Percentiles rank a stretch among this genome's conserved stretches.
phyloP scores from a whole-genome alignment of 2,888 invertebrate genomes.

The Coelogynopora nodosa region DNA sequence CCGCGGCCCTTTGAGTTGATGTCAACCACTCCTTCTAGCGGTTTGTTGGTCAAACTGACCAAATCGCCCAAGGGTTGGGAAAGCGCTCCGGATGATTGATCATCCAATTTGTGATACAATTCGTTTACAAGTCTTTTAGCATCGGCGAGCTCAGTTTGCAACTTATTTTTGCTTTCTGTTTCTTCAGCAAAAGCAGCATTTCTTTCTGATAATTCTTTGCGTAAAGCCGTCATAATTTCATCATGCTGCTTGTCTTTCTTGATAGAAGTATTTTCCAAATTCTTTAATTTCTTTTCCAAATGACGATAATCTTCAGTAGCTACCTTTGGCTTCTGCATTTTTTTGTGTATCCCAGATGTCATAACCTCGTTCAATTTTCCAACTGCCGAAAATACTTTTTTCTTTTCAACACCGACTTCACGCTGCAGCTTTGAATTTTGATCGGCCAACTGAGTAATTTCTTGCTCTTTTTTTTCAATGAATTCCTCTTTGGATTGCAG shows the following conservation, averaged over 20 bases:
- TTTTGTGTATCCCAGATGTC: background rate
- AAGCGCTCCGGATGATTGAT: background rate
- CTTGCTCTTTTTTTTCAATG: background rate
- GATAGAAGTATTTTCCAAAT: background rate
- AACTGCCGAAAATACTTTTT: background rate
- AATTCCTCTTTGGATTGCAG: background rate
- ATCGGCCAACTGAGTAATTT: background rate
- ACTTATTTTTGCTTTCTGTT: background rate
- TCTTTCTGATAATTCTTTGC: background rate
- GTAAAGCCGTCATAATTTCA: background rate
- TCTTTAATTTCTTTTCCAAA: background rate
- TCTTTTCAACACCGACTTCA: background rate
- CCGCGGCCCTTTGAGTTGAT: slow-evolving; percentile 35
- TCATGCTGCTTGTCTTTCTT: background rate
- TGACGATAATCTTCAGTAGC: background rate
- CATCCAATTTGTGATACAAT: background rate
- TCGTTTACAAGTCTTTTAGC: background rate
- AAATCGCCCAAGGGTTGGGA: background rate
- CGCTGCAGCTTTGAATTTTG: background rate
- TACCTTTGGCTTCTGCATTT: background rate
- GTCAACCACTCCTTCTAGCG: slow-evolving; percentile 14
- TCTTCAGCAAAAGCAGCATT: background rate
- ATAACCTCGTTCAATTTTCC: background rate
- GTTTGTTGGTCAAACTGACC: background rate
- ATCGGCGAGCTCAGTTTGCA: background rate